Evolutionary conservation across 2,888 invertebrate species (phyloP).

Genomic region (Cosmopolites sordidus): DNA sequence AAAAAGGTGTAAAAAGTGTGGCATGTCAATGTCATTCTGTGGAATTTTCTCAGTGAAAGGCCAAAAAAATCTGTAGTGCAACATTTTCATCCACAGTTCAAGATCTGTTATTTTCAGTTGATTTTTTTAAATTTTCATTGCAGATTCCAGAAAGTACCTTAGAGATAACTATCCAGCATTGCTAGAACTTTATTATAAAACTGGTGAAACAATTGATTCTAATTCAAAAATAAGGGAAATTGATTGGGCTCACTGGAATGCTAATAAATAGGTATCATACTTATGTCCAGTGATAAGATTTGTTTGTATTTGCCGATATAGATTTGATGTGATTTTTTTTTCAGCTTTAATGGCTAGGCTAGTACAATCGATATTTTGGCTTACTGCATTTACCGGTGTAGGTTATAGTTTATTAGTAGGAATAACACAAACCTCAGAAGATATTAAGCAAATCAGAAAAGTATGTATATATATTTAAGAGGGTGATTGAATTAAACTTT

Average conservation of each 20-base stretch:
- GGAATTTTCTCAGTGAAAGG: not conserved
- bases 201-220: slow-evolving; percentile 60
- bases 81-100: too few relatives aligned
- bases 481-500: too few relatives aligned
- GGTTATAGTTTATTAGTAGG: slow-evolving; percentile 59
- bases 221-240: slow-evolving; percentile 51
- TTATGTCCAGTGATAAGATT: too few relatives aligned
- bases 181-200: slow-evolving; percentile 64
- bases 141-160: slow-evolving; percentile 68
- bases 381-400: slow-evolving; percentile 56
- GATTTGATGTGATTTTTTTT: too few relatives aligned
- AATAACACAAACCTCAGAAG: slow-evolving; percentile 35
- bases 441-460: not conserved
- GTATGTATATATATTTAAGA: not conserved
- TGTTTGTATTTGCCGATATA: not conserved
- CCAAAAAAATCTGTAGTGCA: not conserved
- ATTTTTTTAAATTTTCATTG: not conserved
- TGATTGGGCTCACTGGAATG: slow-evolving; percentile 56
- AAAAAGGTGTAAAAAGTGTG: not conserved
- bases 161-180: slow-evolving; percentile 61
- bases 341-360: slow-evolving; percentile 47
- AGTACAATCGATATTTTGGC: slow-evolving; percentile 55
- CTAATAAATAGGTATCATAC: slow-evolving; percentile 14
- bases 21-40: not conserved
- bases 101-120: not conserved